Conservation (phyloP, 2,113 vertebrate species). For the Paedocypris sp. region DNA sequence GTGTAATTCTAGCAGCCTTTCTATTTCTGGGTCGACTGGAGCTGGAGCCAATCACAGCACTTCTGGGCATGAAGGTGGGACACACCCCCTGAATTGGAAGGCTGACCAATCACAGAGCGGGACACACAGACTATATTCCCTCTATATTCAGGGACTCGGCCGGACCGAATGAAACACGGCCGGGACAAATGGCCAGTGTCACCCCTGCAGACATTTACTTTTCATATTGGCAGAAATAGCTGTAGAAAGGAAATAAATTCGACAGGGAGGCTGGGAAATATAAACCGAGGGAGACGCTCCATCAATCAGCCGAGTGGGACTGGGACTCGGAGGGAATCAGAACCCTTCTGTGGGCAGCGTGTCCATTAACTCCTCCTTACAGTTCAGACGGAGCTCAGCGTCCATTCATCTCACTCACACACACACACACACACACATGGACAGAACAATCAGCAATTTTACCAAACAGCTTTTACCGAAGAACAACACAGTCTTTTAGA, state of each 20-base stretch:
- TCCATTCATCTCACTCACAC: conserved; percentile 28
- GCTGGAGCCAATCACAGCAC: too few species aligned
- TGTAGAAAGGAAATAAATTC: conserved; percentile 16
- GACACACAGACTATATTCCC: too few species aligned
- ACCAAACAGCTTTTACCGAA: too few species aligned
- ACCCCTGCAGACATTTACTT: conserved; percentile 10
- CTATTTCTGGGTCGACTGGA: too few species aligned
- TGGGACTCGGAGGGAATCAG: conserved; percentile 19
- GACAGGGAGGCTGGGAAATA: conserved; percentile 16
- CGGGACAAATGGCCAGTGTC: conserved; percentile 21
- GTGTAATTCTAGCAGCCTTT: too few species aligned
- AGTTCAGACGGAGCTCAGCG: conserved; percentile 11
- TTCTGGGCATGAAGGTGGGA: too few species aligned
- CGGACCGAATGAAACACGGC: too few species aligned
- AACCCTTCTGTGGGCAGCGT: conserved; percentile 9
- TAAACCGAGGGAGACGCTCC: conserved; percentile 11
- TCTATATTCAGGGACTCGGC: too few species aligned
- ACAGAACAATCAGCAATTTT: too few species aligned
- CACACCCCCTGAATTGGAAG: too few species aligned
- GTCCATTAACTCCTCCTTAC: conserved; percentile 36
- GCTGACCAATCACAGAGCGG: too few species aligned
- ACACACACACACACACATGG: neutral
- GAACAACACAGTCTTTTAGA: too few species aligned
- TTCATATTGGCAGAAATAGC: conserved; percentile 14
- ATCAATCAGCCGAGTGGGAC: conserved; percentile 30